Evolutionary conservation across 2,888 invertebrate species (phyloP).

Genomic region (Acanthococcus lagerstroemiae): DNA sequence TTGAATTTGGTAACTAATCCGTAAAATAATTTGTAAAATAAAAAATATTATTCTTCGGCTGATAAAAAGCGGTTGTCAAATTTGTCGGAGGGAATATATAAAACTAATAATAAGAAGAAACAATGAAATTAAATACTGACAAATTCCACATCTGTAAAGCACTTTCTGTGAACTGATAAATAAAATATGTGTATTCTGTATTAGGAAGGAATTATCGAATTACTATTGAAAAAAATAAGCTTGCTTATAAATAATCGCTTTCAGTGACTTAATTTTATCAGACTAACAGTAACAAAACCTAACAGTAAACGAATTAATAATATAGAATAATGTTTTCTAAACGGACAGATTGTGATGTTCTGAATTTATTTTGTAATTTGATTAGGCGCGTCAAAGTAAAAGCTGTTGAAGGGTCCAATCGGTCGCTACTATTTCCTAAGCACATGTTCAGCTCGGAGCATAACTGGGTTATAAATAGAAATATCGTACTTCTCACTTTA

Average conservation of each 20-base stretch:
- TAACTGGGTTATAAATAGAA: too few species aligned
- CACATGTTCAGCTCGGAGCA: too few species aligned
- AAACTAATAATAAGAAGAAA: constrained; percentile 6
- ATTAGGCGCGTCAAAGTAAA: too few species aligned
- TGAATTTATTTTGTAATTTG: too few species aligned
- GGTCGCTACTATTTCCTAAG: too few species aligned
- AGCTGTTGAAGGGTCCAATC: too few species aligned
- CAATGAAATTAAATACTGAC: constrained; percentile 3
- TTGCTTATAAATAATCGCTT: constrained; percentile 2
- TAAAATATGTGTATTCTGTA: constrained; percentile 27
- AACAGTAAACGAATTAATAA: constrained; percentile 22
- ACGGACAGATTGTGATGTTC: too few species aligned
- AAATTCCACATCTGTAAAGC: constrained; percentile 23
- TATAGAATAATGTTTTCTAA: too few species aligned
- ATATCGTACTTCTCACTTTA: too few species aligned
- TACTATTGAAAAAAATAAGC: background rate
- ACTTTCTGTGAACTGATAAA: constrained; percentile 16
- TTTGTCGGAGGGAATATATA: constrained; percentile 1
- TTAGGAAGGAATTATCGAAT: constrained; percentile 1
- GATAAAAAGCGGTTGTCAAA: too few species aligned
- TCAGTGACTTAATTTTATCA: constrained; percentile 24
- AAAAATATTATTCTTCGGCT: background rate
- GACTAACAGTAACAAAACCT: constrained; percentile 24
- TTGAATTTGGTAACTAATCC: constrained; percentile 28
- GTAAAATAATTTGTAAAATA: background rate